These are phyloP conservation scores for Craterocephalus amniculus DNA, from an alignment of 2,797 vertebrate species.

Conservation along the genomic window DNA sequence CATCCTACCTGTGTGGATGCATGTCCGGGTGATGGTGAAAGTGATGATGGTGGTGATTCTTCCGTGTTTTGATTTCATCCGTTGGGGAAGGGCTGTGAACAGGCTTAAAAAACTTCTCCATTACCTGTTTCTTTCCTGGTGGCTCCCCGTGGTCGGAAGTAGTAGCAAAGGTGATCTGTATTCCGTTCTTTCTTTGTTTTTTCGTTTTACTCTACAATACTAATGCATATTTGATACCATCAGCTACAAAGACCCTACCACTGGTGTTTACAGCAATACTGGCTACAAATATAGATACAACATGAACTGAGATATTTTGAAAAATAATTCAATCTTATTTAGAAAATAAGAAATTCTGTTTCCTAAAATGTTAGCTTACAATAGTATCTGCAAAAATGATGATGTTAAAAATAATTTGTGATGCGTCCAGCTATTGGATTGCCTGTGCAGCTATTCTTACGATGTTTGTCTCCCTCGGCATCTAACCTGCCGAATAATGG, in stretches of 20 bases:
- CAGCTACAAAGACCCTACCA: constrained; percentile 14
- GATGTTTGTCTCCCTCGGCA: constrained; percentile 36
- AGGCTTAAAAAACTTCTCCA: constrained; percentile 85
- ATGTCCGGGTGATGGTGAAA: constrained; percentile 53
- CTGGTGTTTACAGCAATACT: constrained; percentile 13
- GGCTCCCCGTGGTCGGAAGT: constrained; percentile 22
- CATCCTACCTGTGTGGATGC: constrained; percentile 65
- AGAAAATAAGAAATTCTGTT: neutral
- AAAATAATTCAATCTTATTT: constrained; percentile 5
- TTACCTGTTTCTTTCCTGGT: constrained; percentile 66
- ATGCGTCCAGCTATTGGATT: constrained; percentile 15
- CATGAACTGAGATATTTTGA: neutral
- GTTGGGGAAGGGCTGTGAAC: constrained; percentile 63
- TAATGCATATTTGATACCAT: constrained; percentile 4
- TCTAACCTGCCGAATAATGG: constrained; percentile 50
- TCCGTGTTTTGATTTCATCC: constrained; percentile 67
- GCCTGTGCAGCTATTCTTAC: constrained; percentile 1
- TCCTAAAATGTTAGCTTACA: constrained; percentile 6
- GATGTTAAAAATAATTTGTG: neutral
- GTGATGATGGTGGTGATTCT: constrained; percentile 55
- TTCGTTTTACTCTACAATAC: constrained; percentile 7
- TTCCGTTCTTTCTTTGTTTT: constrained; percentile 7
- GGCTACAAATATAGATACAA: neutral
- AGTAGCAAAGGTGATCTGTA: constrained; percentile 21
- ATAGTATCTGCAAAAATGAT: neutral